Base-by-base conservation (phyloP, 2,113 vertebrate species). In the Conger conger region DNA sequence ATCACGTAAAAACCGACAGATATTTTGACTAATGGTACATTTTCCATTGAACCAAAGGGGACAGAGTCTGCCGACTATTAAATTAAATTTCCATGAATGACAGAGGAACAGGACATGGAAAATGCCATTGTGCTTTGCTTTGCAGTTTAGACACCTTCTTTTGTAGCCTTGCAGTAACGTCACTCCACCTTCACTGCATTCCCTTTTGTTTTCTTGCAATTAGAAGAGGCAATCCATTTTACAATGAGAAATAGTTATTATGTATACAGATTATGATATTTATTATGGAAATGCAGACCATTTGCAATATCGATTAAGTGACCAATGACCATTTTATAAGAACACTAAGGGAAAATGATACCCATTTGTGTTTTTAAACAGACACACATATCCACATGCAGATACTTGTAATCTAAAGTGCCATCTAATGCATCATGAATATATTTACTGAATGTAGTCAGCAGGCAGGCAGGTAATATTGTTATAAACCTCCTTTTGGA, bases 1-100 rank as follows among this genome's bases (percentile, higher is more conserved):
- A 40, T 92, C 84, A 86, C 91, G 89, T 90, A 86, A 87, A 87
- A 91, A 85, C 89, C 15, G 1, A 17, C 35, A 36, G n/a, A n/a
- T n/a, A n/a, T 76, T 76, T 76, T 36, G 13, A 33, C 30, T 36
- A 9, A 63, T 27, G 73, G 73, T 36, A 35, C 73, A 27, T 63
- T 3, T 27, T 63, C 57, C 57, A 63, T 3, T 63, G 57, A 23
- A 33, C 17, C 73, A 76, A 76, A 33, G 73, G 45, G 33, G 8
- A 36, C 73, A 76, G 23, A 36, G 13, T 76, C 13, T 17, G 15
- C 7, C 33, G 1, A 33, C 15, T 76, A 16, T 35, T 50, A 50
- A 50, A 50, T 50, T 50, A 50, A 76, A 76, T 16, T 16, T 36
- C 73, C 73, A 9, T 76, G 16, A 76, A 36, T 13, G 35, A 33